Evolutionary conservation across 2,113 vertebrate species (phyloP).

Genomic region (Piprites chloris): DNA sequence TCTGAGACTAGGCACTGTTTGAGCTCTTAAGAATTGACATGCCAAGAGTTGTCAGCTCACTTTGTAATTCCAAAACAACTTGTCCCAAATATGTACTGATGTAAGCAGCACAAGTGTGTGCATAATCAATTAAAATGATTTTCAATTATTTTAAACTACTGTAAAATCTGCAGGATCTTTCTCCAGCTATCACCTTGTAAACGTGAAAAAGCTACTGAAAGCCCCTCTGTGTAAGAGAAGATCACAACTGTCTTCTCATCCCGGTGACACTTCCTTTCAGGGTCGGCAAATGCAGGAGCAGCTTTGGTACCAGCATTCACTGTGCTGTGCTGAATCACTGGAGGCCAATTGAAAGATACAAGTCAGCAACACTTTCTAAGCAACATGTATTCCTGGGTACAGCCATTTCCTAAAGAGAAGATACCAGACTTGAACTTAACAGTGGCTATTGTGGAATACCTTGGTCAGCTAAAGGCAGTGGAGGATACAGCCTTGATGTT

Average conservation of each 20-base stretch:
- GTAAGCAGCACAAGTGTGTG: not conserved
- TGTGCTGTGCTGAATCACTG: not conserved
- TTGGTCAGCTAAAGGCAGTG: not conserved
- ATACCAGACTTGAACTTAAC: not conserved
- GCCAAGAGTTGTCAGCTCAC: not conserved
- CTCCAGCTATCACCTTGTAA: not conserved
- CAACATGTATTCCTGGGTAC: not conserved
- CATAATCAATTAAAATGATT: not conserved
- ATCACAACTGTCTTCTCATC: not conserved
- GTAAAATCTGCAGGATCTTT: not conserved
- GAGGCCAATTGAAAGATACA: rapidly evolving
- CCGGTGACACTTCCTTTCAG: not conserved
- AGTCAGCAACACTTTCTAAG: not conserved
- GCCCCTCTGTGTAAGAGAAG: not conserved
- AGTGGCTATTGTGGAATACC: not conserved
- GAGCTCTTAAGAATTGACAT: not conserved
- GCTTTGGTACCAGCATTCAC: not conserved
- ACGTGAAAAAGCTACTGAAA: conserved; percentile 6
- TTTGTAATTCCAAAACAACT: not conserved
- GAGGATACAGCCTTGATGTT: not conserved
- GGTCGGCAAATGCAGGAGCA: not conserved
- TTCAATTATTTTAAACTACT: not conserved
- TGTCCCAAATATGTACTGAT: not conserved
- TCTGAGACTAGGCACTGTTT: not conserved
- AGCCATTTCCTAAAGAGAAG: not conserved